Evolutionary conservation across 1,140 invertebrate genomes (phyloP).

Genomic region (Protaetia brevitarsis): DNA sequence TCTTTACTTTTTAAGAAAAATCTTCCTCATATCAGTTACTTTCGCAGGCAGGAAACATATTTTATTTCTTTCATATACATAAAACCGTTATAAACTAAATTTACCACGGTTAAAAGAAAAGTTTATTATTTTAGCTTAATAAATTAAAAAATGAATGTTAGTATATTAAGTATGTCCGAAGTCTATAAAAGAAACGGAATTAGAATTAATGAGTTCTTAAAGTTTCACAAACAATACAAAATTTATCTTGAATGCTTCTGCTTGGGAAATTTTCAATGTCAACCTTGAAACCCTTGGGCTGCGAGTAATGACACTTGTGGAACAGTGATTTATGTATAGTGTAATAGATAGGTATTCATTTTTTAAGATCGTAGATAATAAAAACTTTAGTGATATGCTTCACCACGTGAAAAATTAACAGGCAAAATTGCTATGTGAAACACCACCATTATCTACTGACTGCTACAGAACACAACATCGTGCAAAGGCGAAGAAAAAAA

Average conservation of each 20-base stretch:
- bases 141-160: too few species aligned
- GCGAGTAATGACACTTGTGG: too few species aligned
- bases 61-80: conserved; percentile 20
- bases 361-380: not conserved
- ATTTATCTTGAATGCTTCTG: too few species aligned
- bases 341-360: too few species aligned
- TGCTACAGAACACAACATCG: not conserved
- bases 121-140: too few species aligned
- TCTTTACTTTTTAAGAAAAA: conserved; percentile 17
- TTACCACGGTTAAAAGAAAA: not conserved
- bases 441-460: conserved; percentile 34
- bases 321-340: too few species aligned
- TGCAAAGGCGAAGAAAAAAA: conserved; percentile 26
- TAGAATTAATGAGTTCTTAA: too few species aligned
- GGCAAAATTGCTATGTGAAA: conserved; percentile 26
- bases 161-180: too few species aligned
- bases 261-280: too few species aligned
- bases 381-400: conserved; percentile 27
- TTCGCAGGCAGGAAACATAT: not conserved
- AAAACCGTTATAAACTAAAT: not conserved
- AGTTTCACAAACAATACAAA: too few species aligned
- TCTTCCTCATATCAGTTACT: conserved; percentile 22
- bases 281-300: too few species aligned
- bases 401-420: conserved; percentile 33
- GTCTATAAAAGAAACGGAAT: too few species aligned